Percentiles rank a stretch among this genome's conserved stretches.
Conservation (phyloP, 2,888 invertebrate genomes). For the Acleris emargana region DNA sequence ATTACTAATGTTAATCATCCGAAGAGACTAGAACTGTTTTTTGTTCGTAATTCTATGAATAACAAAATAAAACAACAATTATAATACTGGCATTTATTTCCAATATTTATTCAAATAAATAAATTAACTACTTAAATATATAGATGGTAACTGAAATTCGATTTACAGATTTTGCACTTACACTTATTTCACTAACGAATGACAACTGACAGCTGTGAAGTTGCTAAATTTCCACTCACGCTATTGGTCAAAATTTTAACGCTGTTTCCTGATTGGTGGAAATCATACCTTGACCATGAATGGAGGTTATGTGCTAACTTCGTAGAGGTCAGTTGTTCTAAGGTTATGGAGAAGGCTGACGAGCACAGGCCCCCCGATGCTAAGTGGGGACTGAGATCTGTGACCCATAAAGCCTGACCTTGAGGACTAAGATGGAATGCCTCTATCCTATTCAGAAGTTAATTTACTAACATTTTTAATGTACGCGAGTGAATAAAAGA, state of each 20-base stretch:
- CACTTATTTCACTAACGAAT: slow-evolving; percentile 8
- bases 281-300: background rate
- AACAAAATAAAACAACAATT: slow-evolving; percentile 19
- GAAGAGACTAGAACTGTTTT: too few relatives aligned
- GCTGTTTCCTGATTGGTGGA: background rate
- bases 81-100: slow-evolving; percentile 34
- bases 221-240: background rate
- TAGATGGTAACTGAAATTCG: slow-evolving; percentile 24
- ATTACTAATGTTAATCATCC: too few relatives aligned
- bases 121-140: slow-evolving; percentile 27
- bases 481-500: too few relatives aligned
- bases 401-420: too few relatives aligned
- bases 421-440: too few relatives aligned
- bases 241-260: background rate
- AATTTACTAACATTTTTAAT: background rate
- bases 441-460: too few relatives aligned
- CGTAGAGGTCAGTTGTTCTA: background rate
- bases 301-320: background rate
- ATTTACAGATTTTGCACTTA: slow-evolving; percentile 20
- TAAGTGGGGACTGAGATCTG: too few relatives aligned
- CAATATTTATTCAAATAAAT: slow-evolving; percentile 32
- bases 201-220: background rate
- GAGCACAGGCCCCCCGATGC: too few relatives aligned
- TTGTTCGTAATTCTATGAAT: background rate
- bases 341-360: too few relatives aligned